A percentile compares a stretch with the other conserved stretches of the same genome.
These are phyloP conservation scores for Aradus depressus DNA, from an alignment of 2,888 invertebrate genomes.

Conservation along the genomic window DNA sequence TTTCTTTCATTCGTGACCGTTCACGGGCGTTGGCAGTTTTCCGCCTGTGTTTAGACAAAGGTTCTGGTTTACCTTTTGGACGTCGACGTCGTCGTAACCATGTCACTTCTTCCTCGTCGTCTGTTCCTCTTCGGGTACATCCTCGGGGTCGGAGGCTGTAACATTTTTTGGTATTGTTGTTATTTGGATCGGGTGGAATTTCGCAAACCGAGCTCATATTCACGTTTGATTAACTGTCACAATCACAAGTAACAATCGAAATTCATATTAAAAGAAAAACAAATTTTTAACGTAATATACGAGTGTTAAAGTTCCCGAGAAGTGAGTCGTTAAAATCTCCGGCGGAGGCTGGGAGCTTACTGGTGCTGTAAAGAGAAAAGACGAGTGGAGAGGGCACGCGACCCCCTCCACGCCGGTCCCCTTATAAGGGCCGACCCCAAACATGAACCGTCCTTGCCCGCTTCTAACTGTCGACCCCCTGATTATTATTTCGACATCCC, in stretches of 20 bases:
- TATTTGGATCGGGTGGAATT: conserved; percentile 35
- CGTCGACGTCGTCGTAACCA: conserved; percentile 36
- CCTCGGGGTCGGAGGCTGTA: conserved; percentile 58
- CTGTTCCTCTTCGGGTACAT: conserved; percentile 44
- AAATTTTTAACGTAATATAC: too few relatives aligned
- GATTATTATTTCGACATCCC: too few relatives aligned
- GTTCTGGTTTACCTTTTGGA: conserved; percentile 48
- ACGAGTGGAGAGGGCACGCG: conserved; percentile 2
- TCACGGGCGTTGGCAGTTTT: conserved; percentile 86
- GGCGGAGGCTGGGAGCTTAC: too few relatives aligned
- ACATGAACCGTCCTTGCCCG: too few relatives aligned
- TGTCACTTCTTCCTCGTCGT: conserved; percentile 29
- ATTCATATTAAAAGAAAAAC: conserved; percentile 19
- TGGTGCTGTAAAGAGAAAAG: too few relatives aligned
- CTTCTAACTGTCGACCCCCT: too few relatives aligned
- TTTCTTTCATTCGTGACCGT: conserved; percentile 76
- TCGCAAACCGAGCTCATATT: conserved; percentile 23
- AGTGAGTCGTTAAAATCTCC: too few relatives aligned
- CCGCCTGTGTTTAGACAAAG: conserved; percentile 75
- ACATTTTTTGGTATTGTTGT: conserved; percentile 42
- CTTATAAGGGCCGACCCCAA: conserved; percentile 19
- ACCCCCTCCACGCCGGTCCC: conserved; percentile 6
- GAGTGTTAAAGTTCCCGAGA: too few relatives aligned
- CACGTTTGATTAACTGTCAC: conserved; percentile 9
- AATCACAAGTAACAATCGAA: conserved; percentile 15